These are phyloP conservation scores for Phylloscopus whistleri DNA, from an alignment of 2,113 vertebrate species.

Conservation along the genomic window DNA sequence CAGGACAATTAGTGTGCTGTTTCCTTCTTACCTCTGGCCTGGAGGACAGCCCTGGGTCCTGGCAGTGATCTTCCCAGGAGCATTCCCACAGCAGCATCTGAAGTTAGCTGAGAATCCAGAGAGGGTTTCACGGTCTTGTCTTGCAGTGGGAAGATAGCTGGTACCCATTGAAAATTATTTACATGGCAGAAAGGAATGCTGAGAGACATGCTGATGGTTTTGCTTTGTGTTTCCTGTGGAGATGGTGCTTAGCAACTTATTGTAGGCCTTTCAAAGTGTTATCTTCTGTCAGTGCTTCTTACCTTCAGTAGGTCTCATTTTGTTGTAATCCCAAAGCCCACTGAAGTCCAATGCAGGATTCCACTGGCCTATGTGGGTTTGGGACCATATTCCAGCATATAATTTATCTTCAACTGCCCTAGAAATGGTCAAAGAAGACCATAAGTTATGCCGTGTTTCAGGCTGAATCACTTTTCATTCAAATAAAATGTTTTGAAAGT, in stretches of 20 bases:
- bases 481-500: not conserved
- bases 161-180: not conserved
- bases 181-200: not conserved
- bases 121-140: not conserved
- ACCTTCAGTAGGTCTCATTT: not conserved
- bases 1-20: not conserved
- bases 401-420: not conserved
- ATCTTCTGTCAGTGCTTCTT: not conserved
- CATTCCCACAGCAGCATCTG: rapidly evolving
- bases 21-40: not conserved
- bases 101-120: not conserved
- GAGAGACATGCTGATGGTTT: not conserved
- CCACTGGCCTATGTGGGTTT: not conserved
- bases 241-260: not conserved
- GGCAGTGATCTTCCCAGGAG: not conserved
- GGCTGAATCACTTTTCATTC: not conserved
- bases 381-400: not conserved
- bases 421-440: not conserved
- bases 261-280: not conserved
- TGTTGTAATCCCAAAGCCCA: not conserved
- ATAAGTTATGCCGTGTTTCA: not conserved
- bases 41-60: not conserved
- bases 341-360: not conserved
- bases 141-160: not conserved
- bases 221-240: not conserved